phyloP scores from a whole-genome alignment of 2,888 invertebrate genomes.

The Pollenia labialis region DNA sequence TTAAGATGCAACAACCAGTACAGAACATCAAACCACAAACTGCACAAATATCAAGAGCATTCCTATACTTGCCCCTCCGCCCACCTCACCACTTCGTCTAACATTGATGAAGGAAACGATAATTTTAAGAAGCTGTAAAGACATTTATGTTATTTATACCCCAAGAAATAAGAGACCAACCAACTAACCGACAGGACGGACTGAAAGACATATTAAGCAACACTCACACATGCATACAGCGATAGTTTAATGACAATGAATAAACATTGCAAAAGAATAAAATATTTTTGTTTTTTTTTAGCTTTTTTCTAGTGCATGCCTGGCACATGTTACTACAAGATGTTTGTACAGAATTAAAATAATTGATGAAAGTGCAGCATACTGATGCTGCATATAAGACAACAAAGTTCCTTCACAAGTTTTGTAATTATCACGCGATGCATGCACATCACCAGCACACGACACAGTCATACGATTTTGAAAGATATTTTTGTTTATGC shows the following conservation, averaged over 20 bases:
- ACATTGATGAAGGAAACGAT: too few species aligned
- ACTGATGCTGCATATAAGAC: slow-evolving; percentile 1
- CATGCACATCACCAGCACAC: neutral
- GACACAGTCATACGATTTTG: neutral
- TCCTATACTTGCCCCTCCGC: neutral
- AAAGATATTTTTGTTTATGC: slow-evolving; percentile 25
- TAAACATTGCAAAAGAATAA: slow-evolving; percentile 7
- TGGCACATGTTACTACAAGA: slow-evolving; percentile 14
- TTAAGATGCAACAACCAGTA: slow-evolving; percentile 41
- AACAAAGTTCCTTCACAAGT: slow-evolving; percentile 1
- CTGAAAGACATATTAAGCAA: neutral
- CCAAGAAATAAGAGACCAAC: neutral
- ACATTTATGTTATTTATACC: too few species aligned
- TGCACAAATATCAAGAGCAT: neutral
- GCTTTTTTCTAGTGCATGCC: neutral
- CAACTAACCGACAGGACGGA: neutral
- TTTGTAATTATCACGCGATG: neutral
- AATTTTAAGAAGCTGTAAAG: too few species aligned
- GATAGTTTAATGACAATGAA: slow-evolving; percentile 28
- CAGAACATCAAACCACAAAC: neutral
- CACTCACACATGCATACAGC: neutral
- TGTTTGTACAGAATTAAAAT: neutral
- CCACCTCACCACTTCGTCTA: neutral
- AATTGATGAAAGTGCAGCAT: slow-evolving; percentile 36
- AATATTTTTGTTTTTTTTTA: neutral